Evolutionary conservation across 2,113 vertebrate genomes (phyloP).

Genomic region (Clarias macrocephalus): DNA sequence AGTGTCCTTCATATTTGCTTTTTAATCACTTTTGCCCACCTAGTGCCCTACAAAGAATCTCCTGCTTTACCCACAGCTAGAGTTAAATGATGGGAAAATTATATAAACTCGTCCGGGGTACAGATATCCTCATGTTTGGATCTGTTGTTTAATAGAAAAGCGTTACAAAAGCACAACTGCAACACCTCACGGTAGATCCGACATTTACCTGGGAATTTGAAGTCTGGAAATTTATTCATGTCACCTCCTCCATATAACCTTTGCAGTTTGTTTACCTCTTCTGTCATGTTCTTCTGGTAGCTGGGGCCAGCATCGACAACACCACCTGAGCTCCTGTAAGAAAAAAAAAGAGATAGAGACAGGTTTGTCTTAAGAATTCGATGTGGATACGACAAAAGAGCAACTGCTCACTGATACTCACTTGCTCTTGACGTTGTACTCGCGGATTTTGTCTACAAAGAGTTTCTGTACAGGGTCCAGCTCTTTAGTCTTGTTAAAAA

Average conservation of each 20-base stretch:
- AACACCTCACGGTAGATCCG: neutral
- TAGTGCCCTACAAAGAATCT: neutral
- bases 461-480: slow-evolving; percentile 94
- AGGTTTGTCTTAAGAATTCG: neutral
- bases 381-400: neutral
- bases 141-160: neutral
- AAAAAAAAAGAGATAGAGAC: neutral
- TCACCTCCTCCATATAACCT: slow-evolving; percentile 87
- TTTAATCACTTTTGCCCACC: neutral
- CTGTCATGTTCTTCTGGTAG: slow-evolving; percentile 83
- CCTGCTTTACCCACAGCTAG: neutral
- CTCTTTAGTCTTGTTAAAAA: slow-evolving; percentile 81
- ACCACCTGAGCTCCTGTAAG: slow-evolving; percentile 77
- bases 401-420: slow-evolving; percentile 66
- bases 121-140: no score
- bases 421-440: slow-evolving; percentile 90
- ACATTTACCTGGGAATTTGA: slow-evolving; percentile 84
- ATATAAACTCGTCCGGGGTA: neutral
- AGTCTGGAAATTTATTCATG: slow-evolving; percentile 84
- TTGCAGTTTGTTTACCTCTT: slow-evolving; percentile 83
- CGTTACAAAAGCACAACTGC: neutral
- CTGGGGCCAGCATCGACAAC: slow-evolving; percentile 80
- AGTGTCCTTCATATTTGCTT: neutral
- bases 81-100: neutral
- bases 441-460: slow-evolving; percentile 93